Evolutionary conservation across 1,140 invertebrate species (phyloP).

Genomic region (Monomorium pharaonis): DNA sequence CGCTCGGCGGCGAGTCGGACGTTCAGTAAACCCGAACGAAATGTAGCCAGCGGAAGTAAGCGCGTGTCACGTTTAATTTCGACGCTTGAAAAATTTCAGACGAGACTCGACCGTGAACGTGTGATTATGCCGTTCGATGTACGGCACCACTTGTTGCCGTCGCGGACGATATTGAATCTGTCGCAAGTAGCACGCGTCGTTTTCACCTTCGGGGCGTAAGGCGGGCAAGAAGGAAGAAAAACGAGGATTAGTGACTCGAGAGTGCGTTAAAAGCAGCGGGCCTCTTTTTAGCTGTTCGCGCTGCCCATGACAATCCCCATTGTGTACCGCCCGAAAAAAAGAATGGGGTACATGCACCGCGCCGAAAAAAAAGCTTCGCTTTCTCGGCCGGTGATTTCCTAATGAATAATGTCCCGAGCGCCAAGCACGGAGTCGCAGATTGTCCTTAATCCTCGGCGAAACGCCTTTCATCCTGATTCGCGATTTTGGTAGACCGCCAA

Average conservation of each 20-base stretch:
- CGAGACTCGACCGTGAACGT: slow-evolving; percentile 1
- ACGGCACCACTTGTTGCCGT: slow-evolving; percentile 63
- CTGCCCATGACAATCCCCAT: background rate
- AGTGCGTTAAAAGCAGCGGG: slow-evolving; percentile 22
- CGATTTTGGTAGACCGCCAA: slow-evolving; percentile 41
- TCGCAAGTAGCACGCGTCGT: slow-evolving; percentile 1
- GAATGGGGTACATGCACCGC: background rate
- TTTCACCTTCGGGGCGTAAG: slow-evolving; percentile 25
- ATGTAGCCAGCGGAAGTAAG: background rate
- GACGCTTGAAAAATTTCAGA: slow-evolving; percentile 24
- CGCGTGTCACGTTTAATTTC: slow-evolving; percentile 33
- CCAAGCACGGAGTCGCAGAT: background rate
- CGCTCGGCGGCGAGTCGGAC: background rate
- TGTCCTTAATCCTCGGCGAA: slow-evolving; percentile 53
- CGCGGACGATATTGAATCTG: background rate
- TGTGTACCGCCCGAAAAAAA: slow-evolving; percentile 11
- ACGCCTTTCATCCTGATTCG: background rate
- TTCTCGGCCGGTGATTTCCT: background rate
- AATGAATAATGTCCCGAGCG: slow-evolving; percentile 19
- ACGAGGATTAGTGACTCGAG: background rate
- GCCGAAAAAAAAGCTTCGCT: background rate
- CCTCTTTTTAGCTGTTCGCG: slow-evolving; percentile 11
- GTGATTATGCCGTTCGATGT: background rate
- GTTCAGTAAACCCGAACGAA: slow-evolving; percentile 1
- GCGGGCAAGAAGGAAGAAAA: background rate